Base-by-base conservation (phyloP, 2,888 invertebrate species). In the Galeopsomyia nigrocyanea region DNA sequence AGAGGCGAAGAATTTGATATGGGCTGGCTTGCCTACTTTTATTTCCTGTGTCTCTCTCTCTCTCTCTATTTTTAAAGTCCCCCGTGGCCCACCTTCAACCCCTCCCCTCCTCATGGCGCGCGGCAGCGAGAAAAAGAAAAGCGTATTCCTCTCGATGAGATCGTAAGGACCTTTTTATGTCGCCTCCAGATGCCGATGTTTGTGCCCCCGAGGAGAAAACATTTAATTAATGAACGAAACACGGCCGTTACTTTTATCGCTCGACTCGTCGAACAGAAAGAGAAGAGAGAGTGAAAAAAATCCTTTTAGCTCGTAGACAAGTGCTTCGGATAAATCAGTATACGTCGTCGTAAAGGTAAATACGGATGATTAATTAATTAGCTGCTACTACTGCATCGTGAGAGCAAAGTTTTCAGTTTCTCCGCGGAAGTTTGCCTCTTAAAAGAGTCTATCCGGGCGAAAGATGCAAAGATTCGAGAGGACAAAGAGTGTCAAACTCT, bases 61-160 rank as follows among this genome's bases (percentile, higher is more conserved):
- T 17, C 19, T 47, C 31, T 68, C 57, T 67, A 72, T 72, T 72
- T 72, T 72, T 72, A 63, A 72, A 67, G 53, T 72, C 67, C 71
- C 71, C 26, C n/a, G 62, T 61, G 71, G 26, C 47, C 22, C 10
- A 31, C 31, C 31, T 39, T 39, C 39, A 39, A 39, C 39, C 10
- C 50, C 19, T 31, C 21, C 17, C 22, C 19, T 39, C 26, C 9
- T 60, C 10, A 47, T 47, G 51, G 13, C 21, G 17, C 7, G 5
- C 1, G 39, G 13, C 7, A 39, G 39, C 7, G 39, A 39, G 39
- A 39, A 13, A 39, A 39, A 39, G 39, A 39, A 39, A 39, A 39
- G 13, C 39, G 39, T 39, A 39, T 39, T 39, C 39, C 13, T 39
- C 39, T 39, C 10, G 39, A 39, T 39, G 39, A 39, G 10, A 39